These are phyloP conservation scores for Aphidius gifuensis DNA, from an alignment of 1,140 invertebrate species.

Conservation along the genomic window DNA sequence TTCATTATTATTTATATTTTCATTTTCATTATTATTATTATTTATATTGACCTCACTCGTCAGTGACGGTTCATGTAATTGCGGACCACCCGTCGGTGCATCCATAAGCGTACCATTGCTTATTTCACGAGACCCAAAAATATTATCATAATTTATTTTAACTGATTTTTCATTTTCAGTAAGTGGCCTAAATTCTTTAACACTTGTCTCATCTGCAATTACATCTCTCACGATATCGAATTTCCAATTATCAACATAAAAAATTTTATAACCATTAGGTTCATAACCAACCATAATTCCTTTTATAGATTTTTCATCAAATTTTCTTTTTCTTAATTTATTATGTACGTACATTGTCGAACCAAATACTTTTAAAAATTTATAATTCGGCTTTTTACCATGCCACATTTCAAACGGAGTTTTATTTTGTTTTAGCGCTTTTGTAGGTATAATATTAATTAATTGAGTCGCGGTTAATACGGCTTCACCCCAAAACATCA, in stretches of 20 bases:
- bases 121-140: too few species aligned
- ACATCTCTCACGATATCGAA: slow-evolving; percentile 44
- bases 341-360: slow-evolving; percentile 48
- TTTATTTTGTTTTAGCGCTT: slow-evolving; percentile 37
- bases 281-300: slow-evolving; percentile 47
- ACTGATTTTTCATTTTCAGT: too few species aligned
- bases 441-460: slow-evolving; percentile 36
- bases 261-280: slow-evolving; percentile 50
- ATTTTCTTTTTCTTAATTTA: slow-evolving; percentile 46
- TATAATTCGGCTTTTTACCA: slow-evolving; percentile 47
- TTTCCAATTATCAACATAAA: slow-evolving; percentile 38
- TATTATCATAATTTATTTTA: too few species aligned
- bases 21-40: too few species aligned
- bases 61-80: too few species aligned
- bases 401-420: slow-evolving; percentile 55
- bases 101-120: too few species aligned
- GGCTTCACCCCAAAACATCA: slow-evolving; percentile 46
- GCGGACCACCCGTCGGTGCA: too few species aligned
- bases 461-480: slow-evolving; percentile 37
- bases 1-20: too few species aligned
- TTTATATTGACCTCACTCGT: too few species aligned
- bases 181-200: slow-evolving; percentile 31
- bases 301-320: slow-evolving; percentile 47
- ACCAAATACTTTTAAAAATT: slow-evolving; percentile 54
- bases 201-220: slow-evolving; percentile 46